These are phyloP conservation scores for Drosophila watanabei DNA, from an alignment of 1,140 invertebrate genomes.

Conservation along the genomic window DNA sequence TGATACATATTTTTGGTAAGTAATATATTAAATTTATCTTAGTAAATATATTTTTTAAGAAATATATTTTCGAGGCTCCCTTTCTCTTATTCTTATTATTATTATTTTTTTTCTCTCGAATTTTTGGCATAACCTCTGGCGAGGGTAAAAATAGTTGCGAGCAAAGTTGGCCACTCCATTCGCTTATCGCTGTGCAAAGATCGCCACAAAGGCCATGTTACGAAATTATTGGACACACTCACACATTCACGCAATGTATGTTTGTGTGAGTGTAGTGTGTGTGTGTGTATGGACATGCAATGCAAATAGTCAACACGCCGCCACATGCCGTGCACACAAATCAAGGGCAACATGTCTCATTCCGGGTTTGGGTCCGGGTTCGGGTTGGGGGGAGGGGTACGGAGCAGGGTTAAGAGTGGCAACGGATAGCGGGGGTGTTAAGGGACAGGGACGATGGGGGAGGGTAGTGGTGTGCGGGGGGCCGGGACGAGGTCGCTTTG, in stretches of 20 bases:
- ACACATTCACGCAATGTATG: constrained; percentile 17
- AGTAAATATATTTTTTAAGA: neutral
- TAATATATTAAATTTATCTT: too few relatives aligned
- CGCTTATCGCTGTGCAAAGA: constrained; percentile 75
- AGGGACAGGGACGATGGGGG: neutral
- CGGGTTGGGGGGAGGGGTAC: too few relatives aligned
- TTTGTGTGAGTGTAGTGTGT: constrained; percentile 9
- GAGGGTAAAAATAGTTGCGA: constrained; percentile 43
- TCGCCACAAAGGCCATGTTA: constrained; percentile 84
- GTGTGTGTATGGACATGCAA: constrained; percentile 65
- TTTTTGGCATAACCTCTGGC: neutral
- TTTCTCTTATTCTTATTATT: too few relatives aligned
- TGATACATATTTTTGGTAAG: too few relatives aligned
- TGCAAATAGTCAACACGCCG: constrained; percentile 81
- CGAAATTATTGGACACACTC: constrained; percentile 78
- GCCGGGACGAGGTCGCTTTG: constrained; percentile 63
- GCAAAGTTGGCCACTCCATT: constrained; percentile 26
- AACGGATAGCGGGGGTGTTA: constrained; percentile 6
- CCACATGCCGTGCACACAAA: constrained; percentile 83
- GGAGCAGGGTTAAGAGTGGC: constrained; percentile 1
- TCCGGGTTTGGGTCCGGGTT: constrained; percentile 45
- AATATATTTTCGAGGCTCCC: neutral
- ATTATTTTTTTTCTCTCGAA: neutral
- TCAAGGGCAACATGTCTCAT: constrained; percentile 81
- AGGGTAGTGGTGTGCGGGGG: neutral